phyloP scores from a whole-genome alignment of 2,888 invertebrate species.

The Sepiola atlantica region DNA sequence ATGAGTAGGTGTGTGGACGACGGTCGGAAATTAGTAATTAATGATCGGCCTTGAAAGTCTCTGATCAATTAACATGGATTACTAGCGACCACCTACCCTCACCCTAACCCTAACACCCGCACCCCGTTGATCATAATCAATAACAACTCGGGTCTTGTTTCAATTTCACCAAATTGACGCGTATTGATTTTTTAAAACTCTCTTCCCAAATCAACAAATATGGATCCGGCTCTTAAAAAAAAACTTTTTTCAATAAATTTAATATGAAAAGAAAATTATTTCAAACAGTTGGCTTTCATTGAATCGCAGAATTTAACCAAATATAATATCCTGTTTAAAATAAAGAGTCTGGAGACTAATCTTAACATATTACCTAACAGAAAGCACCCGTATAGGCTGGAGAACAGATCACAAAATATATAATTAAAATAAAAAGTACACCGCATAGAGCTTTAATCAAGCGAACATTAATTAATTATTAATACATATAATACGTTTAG shows the following conservation, averaged over 20 bases:
- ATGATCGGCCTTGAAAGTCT: slow-evolving; percentile 32
- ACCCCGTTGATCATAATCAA: not conserved
- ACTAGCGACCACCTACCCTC: not conserved
- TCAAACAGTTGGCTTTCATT: not conserved
- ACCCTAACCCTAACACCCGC: no score
- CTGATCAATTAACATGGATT: not conserved
- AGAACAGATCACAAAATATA: no score
- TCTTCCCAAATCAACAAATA: not conserved
- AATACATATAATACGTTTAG: no score
- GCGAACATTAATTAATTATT: no score
- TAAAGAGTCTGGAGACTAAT: not conserved
- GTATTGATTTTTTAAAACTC: not conserved
- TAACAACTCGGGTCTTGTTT: not conserved
- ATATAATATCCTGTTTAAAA: not conserved
- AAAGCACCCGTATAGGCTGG: no score
- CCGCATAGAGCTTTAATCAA: no score
- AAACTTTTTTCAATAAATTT: no score
- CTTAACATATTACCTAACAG: no score
- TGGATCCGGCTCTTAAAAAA: not conserved
- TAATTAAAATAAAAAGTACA: no score
- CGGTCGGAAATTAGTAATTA: not conserved
- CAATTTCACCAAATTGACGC: not conserved
- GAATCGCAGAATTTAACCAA: not conserved
- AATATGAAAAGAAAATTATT: not conserved
- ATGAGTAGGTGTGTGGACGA: not conserved